Evolutionary conservation across 2,797 vertebrate species (phyloP), one percentile per base, ranked within the genome.

Genomic region (Megalops cyprinoides): DNA sequence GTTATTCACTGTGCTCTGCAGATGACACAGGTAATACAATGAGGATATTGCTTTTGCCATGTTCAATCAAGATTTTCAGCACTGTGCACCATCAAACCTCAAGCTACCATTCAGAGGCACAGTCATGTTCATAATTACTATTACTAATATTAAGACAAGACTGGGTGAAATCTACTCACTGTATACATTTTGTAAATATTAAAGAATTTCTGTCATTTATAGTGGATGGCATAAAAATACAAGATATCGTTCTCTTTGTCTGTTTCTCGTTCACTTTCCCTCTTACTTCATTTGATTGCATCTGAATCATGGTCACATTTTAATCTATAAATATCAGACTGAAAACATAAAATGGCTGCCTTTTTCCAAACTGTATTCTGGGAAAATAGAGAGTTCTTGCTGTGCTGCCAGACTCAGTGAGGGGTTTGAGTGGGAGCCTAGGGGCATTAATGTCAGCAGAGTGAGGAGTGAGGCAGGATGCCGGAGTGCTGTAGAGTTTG

Each of bases 131-230:
- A 82, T 83, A 73, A 73, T 86, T 80, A 6, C 79, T 49, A 18
- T 49, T 31, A 79, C 25, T 18, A 86, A 86, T 86, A 87, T 85
- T 86, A 81, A 86, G 80, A 28, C 48, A 83, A 74, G 53, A 84
- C 67, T 49, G 77, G 23, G 82, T 69, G 3, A 20, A 28, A 74
- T 87, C 81, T 81, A 58, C 65, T 83, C 79, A 75, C 25, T 74
- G 44, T 83, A 81, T 82, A 82, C 82, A 83, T 83, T 23, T 85
- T 31, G 58, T 85, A 85, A 82, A 88, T 88, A 86, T 80, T 82
- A 83, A 39, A 74, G 44, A 44, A 76, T 51, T 76, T 79, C 23
- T 46, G 34, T 83, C 80, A 83, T 87, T 84, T 78, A 87, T 67
- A 85, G 15, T 56, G 23, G 14, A 37, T 71, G 55, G 25, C 18